Percentiles rank a stretch among this genome's conserved stretches.
phyloP scores from a whole-genome alignment of 2,888 invertebrate species.

The Troglohyphantes excavatus region DNA sequence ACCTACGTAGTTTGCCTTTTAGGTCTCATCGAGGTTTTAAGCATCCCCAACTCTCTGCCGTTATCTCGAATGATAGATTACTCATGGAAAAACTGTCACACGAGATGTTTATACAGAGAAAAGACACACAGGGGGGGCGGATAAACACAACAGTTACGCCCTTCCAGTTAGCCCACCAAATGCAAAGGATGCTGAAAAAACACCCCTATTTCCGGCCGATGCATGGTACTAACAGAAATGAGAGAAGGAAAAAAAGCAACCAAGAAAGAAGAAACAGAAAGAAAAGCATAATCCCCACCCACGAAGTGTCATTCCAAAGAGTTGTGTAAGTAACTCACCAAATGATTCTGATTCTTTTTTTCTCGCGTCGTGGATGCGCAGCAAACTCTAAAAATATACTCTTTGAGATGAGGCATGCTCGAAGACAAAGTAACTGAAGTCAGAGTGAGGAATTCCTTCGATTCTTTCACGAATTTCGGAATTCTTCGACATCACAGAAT shows the following conservation, averaged over 20 bases:
- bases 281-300: slow-evolving; percentile 35
- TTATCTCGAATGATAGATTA: too few species aligned
- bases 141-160: neutral
- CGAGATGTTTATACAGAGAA: neutral
- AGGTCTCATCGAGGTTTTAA: too few species aligned
- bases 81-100: too few species aligned
- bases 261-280: slow-evolving; percentile 12
- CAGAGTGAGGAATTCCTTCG: slow-evolving; percentile 5
- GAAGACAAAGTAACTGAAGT: neutral
- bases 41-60: too few species aligned
- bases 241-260: neutral
- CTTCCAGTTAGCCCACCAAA: too few species aligned
- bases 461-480: neutral
- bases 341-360: slow-evolving; percentile 67
- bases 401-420: neutral
- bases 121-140: neutral
- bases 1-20: too few species aligned
- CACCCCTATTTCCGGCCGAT: too few species aligned
- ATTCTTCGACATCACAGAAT: neutral
- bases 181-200: too few species aligned
- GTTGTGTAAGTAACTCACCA: slow-evolving; percentile 11
- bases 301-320: slow-evolving; percentile 59
- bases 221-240: too few species aligned
- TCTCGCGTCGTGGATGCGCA: slow-evolving; percentile 40
- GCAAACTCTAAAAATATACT: slow-evolving; percentile 49